phyloP scores from a whole-genome alignment of 2,113 vertebrate genomes.

The Siniperca chuatsi region DNA sequence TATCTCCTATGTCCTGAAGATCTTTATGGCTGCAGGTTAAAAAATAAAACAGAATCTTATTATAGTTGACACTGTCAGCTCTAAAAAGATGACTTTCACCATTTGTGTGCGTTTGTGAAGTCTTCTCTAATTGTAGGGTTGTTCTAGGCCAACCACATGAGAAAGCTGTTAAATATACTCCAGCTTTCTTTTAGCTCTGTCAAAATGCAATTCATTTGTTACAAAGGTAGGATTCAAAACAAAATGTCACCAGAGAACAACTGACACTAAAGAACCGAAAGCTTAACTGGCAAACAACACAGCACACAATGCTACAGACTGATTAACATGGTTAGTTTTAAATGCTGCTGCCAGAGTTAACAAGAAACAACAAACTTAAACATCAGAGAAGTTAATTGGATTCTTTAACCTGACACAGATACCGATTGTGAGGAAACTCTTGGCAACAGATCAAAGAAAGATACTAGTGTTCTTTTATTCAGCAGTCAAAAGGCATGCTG shows the following conservation, averaged over 20 bases:
- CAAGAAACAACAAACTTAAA: not conserved
- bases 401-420: not conserved
- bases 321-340: not conserved
- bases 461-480: not conserved
- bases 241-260: conserved; percentile 29
- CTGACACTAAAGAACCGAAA: conserved; percentile 5
- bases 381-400: not conserved
- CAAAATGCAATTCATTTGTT: conserved; percentile 38
- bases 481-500: conserved; percentile 3
- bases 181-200: conserved; percentile 7
- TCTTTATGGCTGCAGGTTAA: too few species aligned
- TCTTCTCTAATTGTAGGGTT: not conserved
- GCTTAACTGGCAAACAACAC: not conserved
- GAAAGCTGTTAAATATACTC: conserved; percentile 9
- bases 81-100: not conserved
- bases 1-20: too few species aligned
- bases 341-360: not conserved
- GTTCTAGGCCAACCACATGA: not conserved
- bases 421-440: not conserved
- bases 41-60: not conserved
- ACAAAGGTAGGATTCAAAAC: conserved; percentile 27
- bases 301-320: not conserved
- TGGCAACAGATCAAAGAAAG: not conserved
- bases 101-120: not conserved
- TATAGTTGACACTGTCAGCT: not conserved